Evolutionary conservation across 2,888 invertebrate species (phyloP), one percentile per base, ranked within the genome.

Genomic region (Choristoneura rosaceana): DNA sequence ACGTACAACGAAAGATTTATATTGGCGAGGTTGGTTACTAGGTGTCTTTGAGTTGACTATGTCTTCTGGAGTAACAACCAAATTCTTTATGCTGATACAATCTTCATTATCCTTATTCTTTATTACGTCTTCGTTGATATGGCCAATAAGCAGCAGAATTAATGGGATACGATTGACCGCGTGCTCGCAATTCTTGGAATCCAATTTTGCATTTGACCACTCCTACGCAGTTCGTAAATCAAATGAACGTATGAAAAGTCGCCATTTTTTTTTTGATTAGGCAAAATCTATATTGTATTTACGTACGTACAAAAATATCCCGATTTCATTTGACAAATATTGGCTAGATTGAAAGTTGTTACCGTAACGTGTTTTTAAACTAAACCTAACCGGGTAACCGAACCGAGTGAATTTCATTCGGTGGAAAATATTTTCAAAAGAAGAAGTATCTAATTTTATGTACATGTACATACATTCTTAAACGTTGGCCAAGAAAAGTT

Each of bases 161-260:
- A 85, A 87, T 89, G 85, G 79, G 81, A 82, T 86, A 83, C 85
- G 80, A 86, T 86, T 86, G 84, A 82, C 83, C 85, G 83, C 84
- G 86, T 85, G 86, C 85, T 82, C 83, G 81, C 84, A 87, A 83
- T 90, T 91, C 89, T 82, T 85, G 84, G 90, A 87, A 90, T 84
- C 86, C 87, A 89, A 89, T 91, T 90, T 90, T 86, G 89, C 88
- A 87, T 88, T 89, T 89, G 87, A 85, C 85, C 81, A 84, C 90
- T 84, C 90, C 90, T 88, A 90, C 90, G 84, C 89, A 84, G 79
- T 82, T 84, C 81, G 84, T 86, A 83, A 87, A 87, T 85, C 84
- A 81, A 82, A 79, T 83, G 81, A 81, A 82, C 78, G 59, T 33
- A 59, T 64, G 34, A 68, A 68, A 73, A 33, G 33, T 59, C 63